phyloP scores from a whole-genome alignment of 2,797 vertebrate species.

The Parotocinclus haroldoi region DNA sequence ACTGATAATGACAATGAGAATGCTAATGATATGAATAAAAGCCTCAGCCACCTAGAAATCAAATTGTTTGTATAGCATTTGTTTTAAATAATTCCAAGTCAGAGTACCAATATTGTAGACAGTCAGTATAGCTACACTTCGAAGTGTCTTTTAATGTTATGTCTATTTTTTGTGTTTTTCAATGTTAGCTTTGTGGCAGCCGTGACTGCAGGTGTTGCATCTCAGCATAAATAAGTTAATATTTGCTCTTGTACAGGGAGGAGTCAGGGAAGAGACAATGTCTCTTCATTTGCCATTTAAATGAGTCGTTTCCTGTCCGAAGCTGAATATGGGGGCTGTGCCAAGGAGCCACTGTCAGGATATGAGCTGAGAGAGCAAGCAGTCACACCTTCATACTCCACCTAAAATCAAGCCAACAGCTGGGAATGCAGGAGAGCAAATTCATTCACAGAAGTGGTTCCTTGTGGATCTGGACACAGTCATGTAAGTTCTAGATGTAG shows the following conservation, averaged over 20 bases:
- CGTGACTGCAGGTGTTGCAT: slow-evolving; percentile 2
- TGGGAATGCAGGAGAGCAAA: background rate
- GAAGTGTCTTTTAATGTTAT: too few relatives aligned
- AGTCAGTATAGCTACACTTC: too few relatives aligned
- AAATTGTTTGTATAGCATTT: too few relatives aligned
- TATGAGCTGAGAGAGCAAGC: background rate
- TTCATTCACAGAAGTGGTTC: background rate
- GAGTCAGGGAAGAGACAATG: background rate
- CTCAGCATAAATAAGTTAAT: slow-evolving; percentile 27
- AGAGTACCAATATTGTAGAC: too few relatives aligned
- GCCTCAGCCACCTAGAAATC: too few relatives aligned
- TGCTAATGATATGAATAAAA: too few relatives aligned
- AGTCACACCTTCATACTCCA: background rate
- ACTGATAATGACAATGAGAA: too few relatives aligned
- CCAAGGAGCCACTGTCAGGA: background rate
- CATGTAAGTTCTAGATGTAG: slow-evolving; percentile 12
- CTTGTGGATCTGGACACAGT: slow-evolving; percentile 5
- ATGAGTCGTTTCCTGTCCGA: slow-evolving; percentile 16
- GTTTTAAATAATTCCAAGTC: too few relatives aligned
- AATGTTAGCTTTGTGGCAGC: slow-evolving; percentile 19
- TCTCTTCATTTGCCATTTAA: slow-evolving; percentile 43
- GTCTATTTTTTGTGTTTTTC: background rate
- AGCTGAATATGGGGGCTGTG: background rate
- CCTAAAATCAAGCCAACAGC: background rate
- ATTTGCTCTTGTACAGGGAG: slow-evolving; percentile 19